Evolutionary conservation across 1,140 invertebrate genomes (phyloP).

Genomic region (Bombus turneri): DNA sequence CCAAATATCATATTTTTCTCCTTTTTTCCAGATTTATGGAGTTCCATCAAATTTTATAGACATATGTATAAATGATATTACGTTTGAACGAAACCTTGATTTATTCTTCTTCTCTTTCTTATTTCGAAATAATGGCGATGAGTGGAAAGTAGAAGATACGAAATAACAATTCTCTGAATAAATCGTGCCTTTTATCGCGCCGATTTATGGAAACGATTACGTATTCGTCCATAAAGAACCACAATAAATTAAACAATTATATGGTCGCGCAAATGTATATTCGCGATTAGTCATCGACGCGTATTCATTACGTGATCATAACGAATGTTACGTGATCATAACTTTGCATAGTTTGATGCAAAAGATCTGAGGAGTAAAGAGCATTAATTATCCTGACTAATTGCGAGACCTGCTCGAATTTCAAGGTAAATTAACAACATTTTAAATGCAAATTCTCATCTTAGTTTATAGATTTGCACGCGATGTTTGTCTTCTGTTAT

Average conservation of each 20-base stretch:
- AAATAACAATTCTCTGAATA: not conserved
- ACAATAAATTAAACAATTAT: slow-evolving; percentile 11
- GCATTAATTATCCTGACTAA: not conserved
- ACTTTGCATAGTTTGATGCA: not conserved
- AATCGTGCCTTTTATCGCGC: too few relatives aligned
- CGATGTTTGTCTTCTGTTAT: not conserved
- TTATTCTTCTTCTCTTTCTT: too few relatives aligned
- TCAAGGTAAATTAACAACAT: not conserved
- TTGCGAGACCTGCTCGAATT: not conserved
- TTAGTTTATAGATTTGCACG: too few relatives aligned
- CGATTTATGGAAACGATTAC: too few relatives aligned
- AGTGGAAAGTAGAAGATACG: not conserved
- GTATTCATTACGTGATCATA: slow-evolving; percentile 15
- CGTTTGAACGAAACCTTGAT: too few relatives aligned
- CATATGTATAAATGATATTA: too few relatives aligned
- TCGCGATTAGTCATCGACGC: not conserved
- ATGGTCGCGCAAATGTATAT: not conserved
- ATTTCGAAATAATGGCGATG: not conserved
- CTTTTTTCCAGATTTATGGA: not conserved
- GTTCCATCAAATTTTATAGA: not conserved
- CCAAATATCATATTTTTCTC: not conserved
- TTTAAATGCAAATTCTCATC: not conserved
- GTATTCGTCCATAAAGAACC: not conserved
- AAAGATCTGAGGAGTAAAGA: not conserved
- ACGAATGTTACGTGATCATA: not conserved